Conservation (phyloP, 2,888 invertebrate species). For the Tipula lateralis region DNA sequence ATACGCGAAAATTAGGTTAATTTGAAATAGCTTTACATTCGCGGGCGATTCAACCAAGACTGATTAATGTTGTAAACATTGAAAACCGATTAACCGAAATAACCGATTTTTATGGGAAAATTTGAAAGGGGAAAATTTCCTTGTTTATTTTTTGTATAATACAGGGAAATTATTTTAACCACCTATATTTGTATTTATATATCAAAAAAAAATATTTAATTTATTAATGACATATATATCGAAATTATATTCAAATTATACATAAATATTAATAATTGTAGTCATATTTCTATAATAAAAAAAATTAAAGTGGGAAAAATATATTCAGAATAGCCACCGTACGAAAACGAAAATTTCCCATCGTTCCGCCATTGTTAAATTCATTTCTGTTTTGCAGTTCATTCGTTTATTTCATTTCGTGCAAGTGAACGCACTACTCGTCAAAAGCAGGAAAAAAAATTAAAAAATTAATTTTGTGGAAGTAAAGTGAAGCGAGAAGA, state of each 20-base stretch:
- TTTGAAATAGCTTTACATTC: neutral
- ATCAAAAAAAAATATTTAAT: neutral
- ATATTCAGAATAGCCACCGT: neutral
- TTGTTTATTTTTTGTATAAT: neutral
- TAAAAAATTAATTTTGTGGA: constrained; percentile 31
- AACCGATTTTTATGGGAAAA: neutral
- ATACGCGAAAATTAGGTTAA: neutral
- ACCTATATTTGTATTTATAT: neutral
- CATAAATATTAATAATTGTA: too few species aligned
- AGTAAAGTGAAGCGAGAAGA: constrained; percentile 32
- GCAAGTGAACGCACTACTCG: neutral
- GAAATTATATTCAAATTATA: too few species aligned
- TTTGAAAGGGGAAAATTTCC: neutral
- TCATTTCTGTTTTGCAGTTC: neutral
- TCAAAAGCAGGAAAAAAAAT: neutral
- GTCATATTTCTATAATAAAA: too few species aligned
- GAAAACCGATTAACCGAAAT: neutral
- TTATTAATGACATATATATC: too few species aligned
- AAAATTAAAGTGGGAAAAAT: neutral
- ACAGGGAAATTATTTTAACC: neutral
- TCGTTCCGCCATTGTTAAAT: neutral
- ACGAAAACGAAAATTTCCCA: neutral
- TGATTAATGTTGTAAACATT: neutral
- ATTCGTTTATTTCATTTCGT: constrained; percentile 26
- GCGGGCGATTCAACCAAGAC: neutral